phyloP scores from a whole-genome alignment of 2,888 invertebrate species.

The Cinara cedri region DNA sequence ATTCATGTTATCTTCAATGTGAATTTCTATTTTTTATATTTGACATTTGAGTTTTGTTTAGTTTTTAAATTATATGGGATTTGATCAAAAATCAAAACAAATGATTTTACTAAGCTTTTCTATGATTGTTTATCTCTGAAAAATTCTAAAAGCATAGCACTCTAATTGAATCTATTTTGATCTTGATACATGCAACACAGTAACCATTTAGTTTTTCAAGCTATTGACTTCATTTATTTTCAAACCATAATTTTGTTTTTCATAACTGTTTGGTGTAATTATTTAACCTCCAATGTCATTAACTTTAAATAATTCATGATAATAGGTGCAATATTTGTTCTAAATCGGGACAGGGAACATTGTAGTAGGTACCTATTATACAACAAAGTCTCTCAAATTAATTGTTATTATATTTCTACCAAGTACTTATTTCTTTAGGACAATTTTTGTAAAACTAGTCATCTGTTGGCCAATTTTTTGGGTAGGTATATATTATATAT shows the following conservation, averaged over 20 bases:
- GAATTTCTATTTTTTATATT: too few species aligned
- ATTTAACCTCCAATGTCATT: slow-evolving; percentile 20
- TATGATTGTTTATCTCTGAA: slow-evolving; percentile 31
- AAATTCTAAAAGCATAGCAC: slow-evolving; percentile 43
- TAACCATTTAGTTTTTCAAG: slow-evolving; percentile 34
- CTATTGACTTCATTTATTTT: not conserved
- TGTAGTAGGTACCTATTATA: slow-evolving; percentile 35
- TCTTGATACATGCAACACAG: slow-evolving; percentile 32
- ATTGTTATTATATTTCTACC: not conserved
- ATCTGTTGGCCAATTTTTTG: slow-evolving; percentile 21
- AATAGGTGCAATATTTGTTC: slow-evolving; percentile 19
- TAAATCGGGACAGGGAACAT: slow-evolving; percentile 11
- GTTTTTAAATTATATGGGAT: too few species aligned
- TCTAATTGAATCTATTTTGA: slow-evolving; percentile 14
- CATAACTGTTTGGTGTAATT: slow-evolving; percentile 11
- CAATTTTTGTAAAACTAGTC: slow-evolving; percentile 1
- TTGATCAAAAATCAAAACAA: slow-evolving; percentile 23
- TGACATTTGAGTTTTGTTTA: not conserved
- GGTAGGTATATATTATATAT: slow-evolving; percentile 17
- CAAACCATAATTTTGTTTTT: slow-evolving; percentile 32
- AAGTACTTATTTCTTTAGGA: slow-evolving; percentile 6
- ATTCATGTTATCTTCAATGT: too few species aligned
- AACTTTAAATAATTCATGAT: not conserved
- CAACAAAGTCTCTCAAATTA: slow-evolving; percentile 46
- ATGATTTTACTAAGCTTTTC: slow-evolving; percentile 31